These are phyloP conservation scores for Diplosoma virens DNA, from an alignment of 23 tunicate genomes.

Conservation along the genomic window DNA sequence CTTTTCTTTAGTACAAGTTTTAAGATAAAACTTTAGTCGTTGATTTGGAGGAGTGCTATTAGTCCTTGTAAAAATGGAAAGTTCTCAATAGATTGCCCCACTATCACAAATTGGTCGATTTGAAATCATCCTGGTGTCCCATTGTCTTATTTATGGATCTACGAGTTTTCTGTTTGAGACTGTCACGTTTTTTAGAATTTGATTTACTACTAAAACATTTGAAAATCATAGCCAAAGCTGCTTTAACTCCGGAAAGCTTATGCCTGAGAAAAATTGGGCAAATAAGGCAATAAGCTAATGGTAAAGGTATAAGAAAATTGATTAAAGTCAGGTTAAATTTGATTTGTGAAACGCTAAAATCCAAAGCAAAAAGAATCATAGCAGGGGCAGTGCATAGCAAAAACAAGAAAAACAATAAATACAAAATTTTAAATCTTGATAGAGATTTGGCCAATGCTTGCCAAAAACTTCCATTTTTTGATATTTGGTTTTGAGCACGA, in stretches of 20 bases:
- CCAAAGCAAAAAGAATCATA: constrained; percentile 63
- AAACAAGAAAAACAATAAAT: constrained; percentile 51
- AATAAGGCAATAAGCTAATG: constrained; percentile 70
- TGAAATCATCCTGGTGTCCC: no score
- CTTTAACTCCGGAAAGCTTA: constrained; percentile 58
- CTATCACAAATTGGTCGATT: no score
- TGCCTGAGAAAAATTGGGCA: constrained; percentile 69
- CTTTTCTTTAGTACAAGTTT: no score
- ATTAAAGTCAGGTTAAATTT: constrained; percentile 39
- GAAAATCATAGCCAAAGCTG: constrained; percentile 61
- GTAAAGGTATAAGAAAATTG: constrained; percentile 70
- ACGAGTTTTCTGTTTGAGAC: no score
- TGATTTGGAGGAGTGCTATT: no score
- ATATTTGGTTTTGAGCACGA: not conserved
- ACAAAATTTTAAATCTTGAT: constrained; percentile 40
- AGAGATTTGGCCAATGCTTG: not conserved
- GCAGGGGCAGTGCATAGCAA: constrained; percentile 78
- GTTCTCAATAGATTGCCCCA: no score
- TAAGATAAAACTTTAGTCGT: no score
- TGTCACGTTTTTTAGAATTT: no score
- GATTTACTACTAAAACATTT: no score
- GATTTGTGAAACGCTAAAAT: constrained; percentile 39
- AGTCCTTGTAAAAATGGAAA: no score
- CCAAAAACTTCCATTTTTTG: not conserved
- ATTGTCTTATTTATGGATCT: no score